phyloP scores from a whole-genome alignment of 2,113 vertebrate genomes.

The Pluvianellus socialis region DNA sequence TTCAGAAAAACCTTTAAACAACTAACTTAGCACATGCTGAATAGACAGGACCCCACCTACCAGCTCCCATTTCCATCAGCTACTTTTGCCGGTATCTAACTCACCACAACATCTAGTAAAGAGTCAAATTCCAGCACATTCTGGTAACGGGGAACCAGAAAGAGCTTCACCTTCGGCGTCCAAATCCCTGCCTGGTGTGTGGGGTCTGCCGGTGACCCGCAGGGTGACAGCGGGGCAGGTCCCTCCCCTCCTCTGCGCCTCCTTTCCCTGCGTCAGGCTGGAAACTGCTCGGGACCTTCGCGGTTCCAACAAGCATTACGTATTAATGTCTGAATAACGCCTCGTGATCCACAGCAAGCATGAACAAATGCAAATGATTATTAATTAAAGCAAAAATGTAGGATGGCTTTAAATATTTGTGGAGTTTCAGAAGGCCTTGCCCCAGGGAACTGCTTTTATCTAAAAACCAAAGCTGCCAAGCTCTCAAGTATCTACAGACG shows the following conservation, averaged over 20 bases:
- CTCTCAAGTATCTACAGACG: not conserved
- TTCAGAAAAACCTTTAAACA: not conserved
- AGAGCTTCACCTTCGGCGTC: not conserved
- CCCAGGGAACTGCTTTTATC: constrained; percentile 14
- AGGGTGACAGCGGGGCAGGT: not conserved
- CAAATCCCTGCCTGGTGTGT: not conserved
- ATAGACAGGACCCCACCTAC: not conserved
- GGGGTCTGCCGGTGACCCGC: not conserved
- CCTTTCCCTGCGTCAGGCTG: not conserved
- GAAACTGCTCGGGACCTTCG: not conserved
- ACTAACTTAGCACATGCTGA: not conserved
- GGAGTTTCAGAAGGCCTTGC: not conserved
- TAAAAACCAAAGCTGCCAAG: constrained; percentile 12
- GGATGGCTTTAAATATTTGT: constrained; percentile 43
- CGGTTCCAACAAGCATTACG: not conserved
- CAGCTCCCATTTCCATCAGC: not conserved
- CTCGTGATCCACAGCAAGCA: not conserved
- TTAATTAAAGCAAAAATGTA: constrained; percentile 38
- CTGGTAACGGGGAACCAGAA: not conserved
- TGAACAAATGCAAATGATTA: not conserved
- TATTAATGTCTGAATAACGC: not conserved
- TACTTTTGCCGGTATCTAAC: not conserved
- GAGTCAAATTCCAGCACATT: not conserved
- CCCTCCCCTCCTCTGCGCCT: not conserved
- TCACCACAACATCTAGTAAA: not conserved